Evolutionary conservation across 2,797 vertebrate species (phyloP).

Genomic region (Tragopan temminckii): DNA sequence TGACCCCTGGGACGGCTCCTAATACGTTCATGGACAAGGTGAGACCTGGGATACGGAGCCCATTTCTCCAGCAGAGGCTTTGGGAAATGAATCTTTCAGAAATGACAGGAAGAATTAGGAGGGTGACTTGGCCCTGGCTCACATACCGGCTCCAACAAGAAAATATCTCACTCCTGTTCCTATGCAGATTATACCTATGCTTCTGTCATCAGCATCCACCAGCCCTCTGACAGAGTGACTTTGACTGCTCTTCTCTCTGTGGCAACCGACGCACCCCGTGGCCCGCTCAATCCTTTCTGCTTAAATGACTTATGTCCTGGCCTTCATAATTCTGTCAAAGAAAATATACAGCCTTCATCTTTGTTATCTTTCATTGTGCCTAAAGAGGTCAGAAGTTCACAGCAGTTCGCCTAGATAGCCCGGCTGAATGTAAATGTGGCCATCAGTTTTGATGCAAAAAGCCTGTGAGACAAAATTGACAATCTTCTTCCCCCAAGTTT

Average conservation of each 20-base stretch:
- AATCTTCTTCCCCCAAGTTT: conserved; percentile 64
- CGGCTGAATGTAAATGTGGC: conserved; percentile 62
- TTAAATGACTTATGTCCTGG: conserved; percentile 71
- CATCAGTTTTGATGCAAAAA: conserved; percentile 64
- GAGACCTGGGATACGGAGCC: conserved; percentile 61
- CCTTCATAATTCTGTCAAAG: conserved; percentile 73
- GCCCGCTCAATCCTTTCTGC: conserved; percentile 45
- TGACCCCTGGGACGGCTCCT: conserved; percentile 44
- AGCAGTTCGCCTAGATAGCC: conserved; percentile 50
- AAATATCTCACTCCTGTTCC: conserved; percentile 4
- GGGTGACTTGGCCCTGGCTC: conserved; percentile 55
- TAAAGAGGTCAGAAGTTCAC: conserved; percentile 76
- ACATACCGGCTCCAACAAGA: conserved; percentile 20
- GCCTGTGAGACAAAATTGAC: conserved; percentile 29
- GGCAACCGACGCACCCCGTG: background rate
- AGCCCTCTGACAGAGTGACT: background rate
- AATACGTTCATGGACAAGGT: conserved; percentile 63
- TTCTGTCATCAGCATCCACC: conserved; percentile 3
- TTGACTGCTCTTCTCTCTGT: background rate
- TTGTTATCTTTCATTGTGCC: conserved; percentile 75
- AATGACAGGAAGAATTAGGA: conserved; percentile 68
- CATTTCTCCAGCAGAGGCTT: conserved; percentile 51
- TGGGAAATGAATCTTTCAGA: conserved; percentile 65
- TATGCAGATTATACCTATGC: conserved; percentile 38
- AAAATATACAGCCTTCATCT: conserved; percentile 75